A percentile compares a stretch with the other conserved stretches of the same genome.
phyloP scores from a whole-genome alignment of 2,797 vertebrate genomes.

The Pangasius macronema region DNA sequence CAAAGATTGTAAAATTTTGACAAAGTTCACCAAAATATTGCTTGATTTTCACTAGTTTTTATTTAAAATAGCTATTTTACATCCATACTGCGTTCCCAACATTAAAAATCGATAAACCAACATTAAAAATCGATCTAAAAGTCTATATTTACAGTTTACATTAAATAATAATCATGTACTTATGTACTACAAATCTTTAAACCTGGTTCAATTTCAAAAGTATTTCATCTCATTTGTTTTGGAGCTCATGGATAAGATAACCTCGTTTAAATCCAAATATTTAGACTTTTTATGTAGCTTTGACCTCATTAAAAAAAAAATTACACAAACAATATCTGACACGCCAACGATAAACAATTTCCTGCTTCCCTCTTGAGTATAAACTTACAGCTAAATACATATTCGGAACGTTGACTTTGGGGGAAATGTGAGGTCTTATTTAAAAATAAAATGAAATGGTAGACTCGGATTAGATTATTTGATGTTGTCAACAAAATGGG shows the following conservation, averaged over 20 bases:
- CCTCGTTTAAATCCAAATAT: background rate
- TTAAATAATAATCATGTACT: background rate
- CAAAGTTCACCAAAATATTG: background rate
- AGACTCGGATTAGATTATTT: background rate
- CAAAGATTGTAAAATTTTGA: background rate
- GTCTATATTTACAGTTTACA: background rate
- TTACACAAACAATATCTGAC: background rate
- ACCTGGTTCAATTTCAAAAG: background rate
- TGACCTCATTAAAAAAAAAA: conserved; percentile 3
- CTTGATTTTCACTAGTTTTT: background rate
- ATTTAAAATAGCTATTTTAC: background rate
- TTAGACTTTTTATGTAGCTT: background rate
- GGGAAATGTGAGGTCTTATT: background rate
- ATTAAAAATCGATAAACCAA: background rate
- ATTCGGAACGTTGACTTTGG: background rate
- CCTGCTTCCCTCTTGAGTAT: background rate
- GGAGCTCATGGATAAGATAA: background rate
- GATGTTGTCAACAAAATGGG: background rate
- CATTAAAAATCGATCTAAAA: background rate
- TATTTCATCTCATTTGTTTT: background rate
- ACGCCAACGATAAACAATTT: background rate
- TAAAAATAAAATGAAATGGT: no score
- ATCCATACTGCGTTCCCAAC: no score
- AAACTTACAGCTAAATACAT: background rate
- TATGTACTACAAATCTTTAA: background rate